Evolutionary conservation across 2,888 invertebrate genomes (phyloP), one percentile per base, ranked within the genome.

Genomic region (Drosophila macrospina): DNA sequence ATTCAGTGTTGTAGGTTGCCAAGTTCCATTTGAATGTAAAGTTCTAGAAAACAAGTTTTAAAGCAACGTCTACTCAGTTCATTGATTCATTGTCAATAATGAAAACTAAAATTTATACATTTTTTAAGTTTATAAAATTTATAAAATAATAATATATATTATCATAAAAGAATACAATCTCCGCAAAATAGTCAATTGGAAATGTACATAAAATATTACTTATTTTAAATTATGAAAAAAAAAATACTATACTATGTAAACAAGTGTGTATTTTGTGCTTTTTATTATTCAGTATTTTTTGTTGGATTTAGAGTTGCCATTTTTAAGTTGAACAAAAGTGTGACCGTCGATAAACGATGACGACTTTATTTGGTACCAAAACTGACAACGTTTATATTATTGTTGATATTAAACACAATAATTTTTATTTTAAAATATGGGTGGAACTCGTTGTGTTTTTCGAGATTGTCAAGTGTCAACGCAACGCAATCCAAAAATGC

Each of bases 401-500:
- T 36, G 10, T 42, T 13, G n/a, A 37, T 52, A 30, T 48, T 37
- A 37, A 44, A 44, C 39, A 7, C 4, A 1, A 16, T 37, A 11
- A 13, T 1, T 54, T 64, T 28, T 5, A 13, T 39, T 16, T 37
- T 20, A 10, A 13, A 41, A 24, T 11, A 79, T 94, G 94, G 94
- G 93, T 37, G 94, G 94, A 3, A 93, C 93, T 66, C 92, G 93
- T 15, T 94, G 94, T 74, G 89, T 92, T 26, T 94, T 93, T 69
- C 93, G 93, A 63, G 89, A 91, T 39, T 94, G 94, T 60, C 74
- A 83, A 48, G 93, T 93, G 15, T 91, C 91, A 4, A 92, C 93
- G 0, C 86, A 91, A 45, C 91, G 92, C 5, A 72, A 82, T 54
- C 89, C 90, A 0, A 80, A 77, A 10, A 90, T 91, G 89, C 93